Percentiles rank a stretch among this genome's conserved stretches.
These are phyloP conservation scores for Habrosyne pyritoides DNA, from an alignment of 2,888 invertebrate genomes.

Conservation along the genomic window DNA sequence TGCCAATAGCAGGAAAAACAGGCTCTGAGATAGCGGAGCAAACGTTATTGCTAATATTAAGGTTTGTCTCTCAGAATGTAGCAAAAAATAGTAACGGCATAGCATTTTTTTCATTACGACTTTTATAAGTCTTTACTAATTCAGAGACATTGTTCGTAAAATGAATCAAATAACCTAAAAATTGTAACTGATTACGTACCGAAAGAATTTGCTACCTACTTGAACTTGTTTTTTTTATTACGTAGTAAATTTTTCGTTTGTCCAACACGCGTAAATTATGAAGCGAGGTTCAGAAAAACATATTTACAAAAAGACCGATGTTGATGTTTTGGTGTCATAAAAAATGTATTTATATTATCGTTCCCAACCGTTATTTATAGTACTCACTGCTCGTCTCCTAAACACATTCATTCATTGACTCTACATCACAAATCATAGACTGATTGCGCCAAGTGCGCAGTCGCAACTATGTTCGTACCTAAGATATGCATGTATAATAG, in stretches of 20 bases:
- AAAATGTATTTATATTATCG: not conserved
- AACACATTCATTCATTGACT: not conserved
- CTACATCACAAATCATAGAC: constrained; percentile 10
- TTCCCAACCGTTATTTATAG: not conserved
- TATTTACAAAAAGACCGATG: not conserved
- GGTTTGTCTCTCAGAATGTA: no score
- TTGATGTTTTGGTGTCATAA: not conserved
- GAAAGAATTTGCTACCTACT: no score
- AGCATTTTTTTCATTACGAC: no score
- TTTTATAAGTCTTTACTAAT: no score
- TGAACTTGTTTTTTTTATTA: no score
- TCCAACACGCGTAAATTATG: not conserved
- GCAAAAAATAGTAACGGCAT: no score
- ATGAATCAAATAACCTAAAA: no score
- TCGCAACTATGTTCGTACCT: not conserved
- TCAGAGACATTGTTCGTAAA: no score
- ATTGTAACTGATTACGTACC: no score
- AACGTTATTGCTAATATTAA: no score
- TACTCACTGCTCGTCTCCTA: not conserved
- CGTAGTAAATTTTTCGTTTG: not conserved
- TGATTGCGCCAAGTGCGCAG: constrained; percentile 7
- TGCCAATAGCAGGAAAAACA: no score
- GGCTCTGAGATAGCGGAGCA: no score
- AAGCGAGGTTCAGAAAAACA: not conserved
- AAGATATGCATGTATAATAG: not conserved